A percentile compares a stretch with the other conserved stretches of the same genome.
Conservation (phyloP, 2,888 invertebrate genomes). For the Drosophila macrospina region DNA sequence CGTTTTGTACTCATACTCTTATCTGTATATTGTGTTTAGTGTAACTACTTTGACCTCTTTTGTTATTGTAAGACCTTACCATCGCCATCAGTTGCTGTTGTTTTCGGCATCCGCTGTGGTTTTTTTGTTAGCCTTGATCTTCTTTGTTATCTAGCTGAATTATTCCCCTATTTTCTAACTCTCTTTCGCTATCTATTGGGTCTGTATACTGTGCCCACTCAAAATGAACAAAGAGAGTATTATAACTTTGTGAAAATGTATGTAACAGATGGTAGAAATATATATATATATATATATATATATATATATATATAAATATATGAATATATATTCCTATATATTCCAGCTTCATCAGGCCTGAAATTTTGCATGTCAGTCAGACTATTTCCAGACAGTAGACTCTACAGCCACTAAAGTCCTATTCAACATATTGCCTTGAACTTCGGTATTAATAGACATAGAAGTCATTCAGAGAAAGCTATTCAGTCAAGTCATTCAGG, state of each 20-base stretch:
- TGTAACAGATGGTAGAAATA: background rate
- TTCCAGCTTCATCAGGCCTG: too few relatives aligned
- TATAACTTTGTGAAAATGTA: slow-evolving; percentile 14
- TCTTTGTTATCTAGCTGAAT: slow-evolving; percentile 65
- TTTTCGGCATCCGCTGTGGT: slow-evolving; percentile 59
- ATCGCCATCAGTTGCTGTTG: slow-evolving; percentile 24
- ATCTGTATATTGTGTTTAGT: slow-evolving; percentile 48
- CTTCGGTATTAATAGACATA: too few relatives aligned
- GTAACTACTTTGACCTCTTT: slow-evolving; percentile 79
- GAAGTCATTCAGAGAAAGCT: too few relatives aligned
- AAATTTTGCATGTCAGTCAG: too few relatives aligned
- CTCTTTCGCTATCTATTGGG: background rate
- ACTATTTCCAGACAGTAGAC: too few relatives aligned
- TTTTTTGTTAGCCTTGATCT: slow-evolving; percentile 44
- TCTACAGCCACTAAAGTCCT: too few relatives aligned
- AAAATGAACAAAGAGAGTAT: background rate
- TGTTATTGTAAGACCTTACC: slow-evolving; percentile 57
- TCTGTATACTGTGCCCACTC: background rate
- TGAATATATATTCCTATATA: too few relatives aligned
- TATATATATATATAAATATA: too few relatives aligned
- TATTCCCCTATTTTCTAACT: slow-evolving; percentile 22
- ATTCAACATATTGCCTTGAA: too few relatives aligned
- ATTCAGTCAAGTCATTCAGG: background rate
- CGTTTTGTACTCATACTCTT: slow-evolving; percentile 1
- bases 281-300: too few relatives aligned